phyloP scores from a whole-genome alignment of 2,797 vertebrate species.

The Brachymystax lenok region DNA sequence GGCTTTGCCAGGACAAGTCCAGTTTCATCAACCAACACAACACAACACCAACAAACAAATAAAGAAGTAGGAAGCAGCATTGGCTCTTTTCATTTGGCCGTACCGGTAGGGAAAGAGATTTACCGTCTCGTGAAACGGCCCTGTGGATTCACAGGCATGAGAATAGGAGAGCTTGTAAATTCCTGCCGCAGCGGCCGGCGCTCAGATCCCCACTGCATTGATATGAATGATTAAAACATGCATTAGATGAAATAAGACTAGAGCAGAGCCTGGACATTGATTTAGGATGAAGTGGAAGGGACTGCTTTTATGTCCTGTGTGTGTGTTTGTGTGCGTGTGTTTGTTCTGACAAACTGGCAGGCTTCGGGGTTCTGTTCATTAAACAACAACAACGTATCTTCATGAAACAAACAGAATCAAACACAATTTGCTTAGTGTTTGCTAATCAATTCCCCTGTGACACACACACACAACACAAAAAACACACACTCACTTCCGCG shows the following conservation, averaged over 20 bases:
- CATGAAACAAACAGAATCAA: constrained; percentile 58
- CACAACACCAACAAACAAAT: constrained; percentile 63
- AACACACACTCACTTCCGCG: neutral
- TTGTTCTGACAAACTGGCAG: neutral
- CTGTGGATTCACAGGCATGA: constrained; percentile 79
- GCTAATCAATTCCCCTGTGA: constrained; percentile 47
- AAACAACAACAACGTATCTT: constrained; percentile 61
- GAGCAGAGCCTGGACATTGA: constrained; percentile 81
- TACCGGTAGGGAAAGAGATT: constrained; percentile 75
- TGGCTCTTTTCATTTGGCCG: constrained; percentile 69
- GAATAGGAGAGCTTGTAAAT: constrained; percentile 85
- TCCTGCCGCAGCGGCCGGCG: constrained; percentile 82
- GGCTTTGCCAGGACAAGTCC: constrained; percentile 56
- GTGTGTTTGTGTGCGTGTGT: neutral
- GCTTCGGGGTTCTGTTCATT: constrained; percentile 50
- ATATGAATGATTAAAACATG: constrained; percentile 95
- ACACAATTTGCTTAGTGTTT: constrained; percentile 57
- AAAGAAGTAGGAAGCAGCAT: constrained; percentile 47
- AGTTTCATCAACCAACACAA: constrained; percentile 54
- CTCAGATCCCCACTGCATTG: constrained; percentile 90
- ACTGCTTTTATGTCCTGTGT: constrained; percentile 53
- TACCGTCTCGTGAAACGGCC: constrained; percentile 89
- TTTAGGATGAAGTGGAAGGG: constrained; percentile 80
- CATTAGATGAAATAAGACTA: constrained; percentile 91
- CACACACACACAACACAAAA: constrained; percentile 43